Evolutionary conservation across 2,888 invertebrate genomes (phyloP), one percentile per base, ranked within the genome.

Genomic region (Eupithecia pulchellata): DNA sequence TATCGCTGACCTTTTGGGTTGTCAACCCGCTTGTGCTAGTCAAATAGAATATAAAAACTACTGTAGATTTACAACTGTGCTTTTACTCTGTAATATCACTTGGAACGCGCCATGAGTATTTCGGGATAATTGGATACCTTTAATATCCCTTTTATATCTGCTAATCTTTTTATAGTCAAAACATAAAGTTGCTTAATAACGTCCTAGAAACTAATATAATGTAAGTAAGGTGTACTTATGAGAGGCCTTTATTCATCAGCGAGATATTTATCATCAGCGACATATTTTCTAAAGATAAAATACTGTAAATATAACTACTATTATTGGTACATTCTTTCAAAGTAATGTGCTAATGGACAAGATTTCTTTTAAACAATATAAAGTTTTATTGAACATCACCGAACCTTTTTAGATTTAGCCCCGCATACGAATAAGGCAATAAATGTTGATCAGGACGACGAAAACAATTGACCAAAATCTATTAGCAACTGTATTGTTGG

Each of bases 381-480:
- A 89, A 81, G 88, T 88, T 88, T 89, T 89, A 90, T 91, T 86
- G 87, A 82, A 86, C 82, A 84, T 84, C 83, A 60, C 83, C 80
- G 85, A 87, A 88, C 89, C 88, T 89, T 89, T 89, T 89, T 86
- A 87, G 85, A 86, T 86, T 86, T 86, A 85, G 90, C 83, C 89
- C 89, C 83, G 91, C 86, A 92, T 91, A 91, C 90, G 83, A 91
- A 92, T 89, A 84, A 89, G 90, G 90, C 85, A 88, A 91, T 92
- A 91, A 91, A 90, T 86, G 88, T 89, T 90, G 88, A 90, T 90
- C 88, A 89, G 84, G 83, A 86, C 84, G 88, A 87, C 87, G 87
- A 86, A 91, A 91, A 89, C 89, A 91, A 90, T 89, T 86, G 86
- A 82, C 84, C 79, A 80, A 87, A 88, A 88, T 87, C 86, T 86